These are phyloP conservation scores for Delia radicum DNA, from an alignment of 1,140 invertebrate species.

Conservation along the genomic window DNA sequence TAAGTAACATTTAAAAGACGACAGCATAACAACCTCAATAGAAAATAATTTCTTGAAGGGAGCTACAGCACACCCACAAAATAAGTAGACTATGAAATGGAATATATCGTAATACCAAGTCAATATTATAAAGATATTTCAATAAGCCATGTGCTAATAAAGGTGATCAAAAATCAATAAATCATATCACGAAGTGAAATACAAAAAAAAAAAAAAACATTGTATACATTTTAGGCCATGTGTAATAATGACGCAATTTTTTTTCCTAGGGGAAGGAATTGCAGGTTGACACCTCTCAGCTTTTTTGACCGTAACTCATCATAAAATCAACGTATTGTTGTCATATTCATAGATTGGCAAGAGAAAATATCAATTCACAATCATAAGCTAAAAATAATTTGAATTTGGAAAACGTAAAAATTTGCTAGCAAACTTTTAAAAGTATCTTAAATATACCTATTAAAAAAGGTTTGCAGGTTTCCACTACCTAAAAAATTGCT, in stretches of 20 bases:
- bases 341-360: too few species aligned
- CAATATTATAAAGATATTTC: neutral
- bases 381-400: too few species aligned
- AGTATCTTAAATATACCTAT: too few species aligned
- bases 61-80: neutral
- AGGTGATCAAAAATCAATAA: neutral
- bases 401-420: too few species aligned
- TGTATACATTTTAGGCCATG: too few species aligned
- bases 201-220: neutral
- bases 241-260: too few species aligned
- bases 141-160: neutral
- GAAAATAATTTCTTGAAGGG: neutral
- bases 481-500: too few species aligned
- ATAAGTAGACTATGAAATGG: neutral
- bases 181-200: neutral
- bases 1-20: neutral
- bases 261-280: too few species aligned
- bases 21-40: neutral
- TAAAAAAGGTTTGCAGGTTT: too few species aligned
- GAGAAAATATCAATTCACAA: neutral
- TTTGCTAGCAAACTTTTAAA: neutral
- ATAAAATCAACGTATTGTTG: too few species aligned
- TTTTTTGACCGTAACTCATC: too few species aligned
- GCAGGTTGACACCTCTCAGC: too few species aligned
- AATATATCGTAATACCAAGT: neutral